Evolutionary conservation across 1,140 invertebrate genomes (phyloP), one percentile per base, ranked within the genome.

Genomic region (Ostrea denselamellosa): DNA sequence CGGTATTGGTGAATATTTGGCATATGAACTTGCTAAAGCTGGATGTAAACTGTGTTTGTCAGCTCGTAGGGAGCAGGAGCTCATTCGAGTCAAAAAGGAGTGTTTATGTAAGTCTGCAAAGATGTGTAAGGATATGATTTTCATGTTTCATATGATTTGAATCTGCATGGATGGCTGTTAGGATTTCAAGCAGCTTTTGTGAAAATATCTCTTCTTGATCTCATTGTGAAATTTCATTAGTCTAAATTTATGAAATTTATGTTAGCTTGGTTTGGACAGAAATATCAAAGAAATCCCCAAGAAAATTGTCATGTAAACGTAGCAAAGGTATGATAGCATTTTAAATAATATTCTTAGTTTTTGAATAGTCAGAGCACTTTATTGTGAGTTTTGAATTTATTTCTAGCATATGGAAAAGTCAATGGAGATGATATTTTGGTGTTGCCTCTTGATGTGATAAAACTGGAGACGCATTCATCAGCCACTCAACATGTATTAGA

Each of bases 1-100:
- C 95, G 98, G 98, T 28, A 98, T 98, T 91, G 98, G 98, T 17
- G 97, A 98, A 95, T 93, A 96, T 89, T 94, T 98, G 83, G 97
- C 97, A 0, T 96, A 97, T 87, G 95, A 96, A 52, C 94, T 98
- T 56, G 97, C 97, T 7, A 96, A 96, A 91, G 94, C 95, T 89
- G 97, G 97, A 12, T 97, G 96, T 19, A 97, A 96, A 93, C 92
- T 98, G 34, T 96, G 97, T 14, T 93, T 98, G 14, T 97, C 97
- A n/a, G 97, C 98, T 0, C 95, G 97, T 58, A 96, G 97, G 89
- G 94, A 95, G 92, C 93, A 95, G n/a, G 96, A 97, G 93, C 95
- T 98, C n/a, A 95, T 97, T 90, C 94, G 95, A 93, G 97, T 98
- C 0, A 97, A 97, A 94, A 93, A 95, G 65, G 95, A 96, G 86